Base-by-base conservation (phyloP, 1,140 invertebrate species). In the Atopsyche davidsoni region DNA sequence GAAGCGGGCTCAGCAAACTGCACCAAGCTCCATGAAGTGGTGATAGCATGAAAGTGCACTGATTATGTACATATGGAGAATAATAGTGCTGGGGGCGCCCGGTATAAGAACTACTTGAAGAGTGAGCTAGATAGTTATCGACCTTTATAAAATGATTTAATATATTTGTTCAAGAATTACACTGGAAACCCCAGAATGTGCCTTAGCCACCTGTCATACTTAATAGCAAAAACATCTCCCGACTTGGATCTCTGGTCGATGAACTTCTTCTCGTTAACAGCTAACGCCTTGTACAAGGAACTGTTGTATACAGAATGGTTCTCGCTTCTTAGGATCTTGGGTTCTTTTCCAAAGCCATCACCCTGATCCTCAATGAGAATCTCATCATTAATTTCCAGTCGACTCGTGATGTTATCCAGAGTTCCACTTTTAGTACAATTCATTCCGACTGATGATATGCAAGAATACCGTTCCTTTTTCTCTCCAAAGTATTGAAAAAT, bases 131-230 rank as follows among this genome's bases (percentile, higher is more conserved):
- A n/a, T n/a, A n/a, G n/a, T n/a, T n/a, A n/a, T n/a, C n/a, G n/a
- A n/a, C n/a, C n/a, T n/a, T n/a, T n/a, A n/a, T n/a, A n/a, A n/a
- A n/a, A n/a, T n/a, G n/a, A n/a, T n/a, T n/a, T n/a, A n/a, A n/a
- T n/a, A n/a, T n/a, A n/a, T n/a, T n/a, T n/a, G n/a, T n/a, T n/a
- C n/a, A n/a, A n/a, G n/a, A n/a, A n/a, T 22, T 66, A 60, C 64
- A 56, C 59, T 47, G 67, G 64, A 21, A 72, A 60, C 21, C 68
- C 65, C 52, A 69, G 61, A 28, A 69, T 62, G 62, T 65, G 66
- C 54, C 67, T 68, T 19, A 74, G 58, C 61, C 70, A 74, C n/a
- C 67, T 70, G 25, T 69, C 66, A 60, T 72, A 68, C 36, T 67
- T 64, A 25, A 62, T 63, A 13, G 69, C 63, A 64, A 68, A 71